A percentile compares a stretch with the other conserved stretches of the same genome.
phyloP scores from a whole-genome alignment of 2,797 vertebrate species.

The Ciconia nigra region DNA sequence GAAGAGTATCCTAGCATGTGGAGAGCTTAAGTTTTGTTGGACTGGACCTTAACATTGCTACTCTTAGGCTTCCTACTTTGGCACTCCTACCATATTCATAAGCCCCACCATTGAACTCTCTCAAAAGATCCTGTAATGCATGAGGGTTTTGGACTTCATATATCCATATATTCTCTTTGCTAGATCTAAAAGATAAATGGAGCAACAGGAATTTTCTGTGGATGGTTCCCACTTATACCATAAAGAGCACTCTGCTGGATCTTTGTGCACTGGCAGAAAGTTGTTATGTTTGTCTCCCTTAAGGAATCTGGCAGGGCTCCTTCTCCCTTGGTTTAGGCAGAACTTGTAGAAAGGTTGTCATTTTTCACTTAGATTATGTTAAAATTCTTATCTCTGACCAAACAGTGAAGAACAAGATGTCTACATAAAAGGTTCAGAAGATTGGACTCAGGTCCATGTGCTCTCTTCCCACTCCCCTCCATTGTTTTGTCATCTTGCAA shows the following conservation, averaged over 20 bases:
- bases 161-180: not conserved
- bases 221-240: not conserved
- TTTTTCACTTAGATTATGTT: not conserved
- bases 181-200: not conserved
- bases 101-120: not conserved
- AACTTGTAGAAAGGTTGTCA: not conserved
- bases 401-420: not conserved
- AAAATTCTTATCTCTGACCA: not conserved
- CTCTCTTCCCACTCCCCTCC: not conserved
- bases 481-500: not conserved
- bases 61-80: not conserved
- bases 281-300: not conserved
- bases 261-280: not conserved
- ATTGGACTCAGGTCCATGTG: rapidly evolving
- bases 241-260: not conserved
- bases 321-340: not conserved
- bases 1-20: not conserved
- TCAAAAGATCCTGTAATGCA: not conserved
- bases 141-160: not conserved
- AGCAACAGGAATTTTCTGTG: not conserved
- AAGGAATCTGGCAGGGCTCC: not conserved
- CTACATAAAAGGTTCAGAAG: not conserved
- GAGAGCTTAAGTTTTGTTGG: not conserved
- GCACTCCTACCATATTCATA: not conserved
- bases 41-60: not conserved